Base-by-base conservation (phyloP, 2,797 vertebrate genomes). In the Borostomias antarcticus region DNA sequence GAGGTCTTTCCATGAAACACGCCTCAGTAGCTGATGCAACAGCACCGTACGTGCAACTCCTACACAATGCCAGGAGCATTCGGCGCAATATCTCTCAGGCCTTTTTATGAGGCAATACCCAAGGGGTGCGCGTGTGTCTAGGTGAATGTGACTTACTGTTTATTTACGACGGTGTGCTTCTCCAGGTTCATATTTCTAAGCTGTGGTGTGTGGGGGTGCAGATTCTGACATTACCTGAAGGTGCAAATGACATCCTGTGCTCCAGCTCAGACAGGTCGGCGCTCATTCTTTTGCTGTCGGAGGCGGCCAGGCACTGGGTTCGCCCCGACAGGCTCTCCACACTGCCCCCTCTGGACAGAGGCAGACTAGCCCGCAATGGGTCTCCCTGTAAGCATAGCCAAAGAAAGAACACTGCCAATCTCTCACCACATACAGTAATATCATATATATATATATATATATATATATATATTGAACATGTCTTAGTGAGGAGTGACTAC, bases 181-280 rank as follows among this genome's bases (percentile, higher is more conserved):
- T 47, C 15, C 25, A 29, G n/a, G n/a, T n/a, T n/a, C n/a, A n/a
- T n/a, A n/a, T n/a, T n/a, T n/a, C n/a, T n/a, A n/a, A n/a, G n/a
- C n/a, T n/a, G 40, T 6, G 40, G 17, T 45, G 40, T n/a, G 40
- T 15, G n/a, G 40, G 40, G 4, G 40, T 45, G 40, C 40, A 40
- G 35, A 62, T 37, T 13, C 56, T 21, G 50, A 10, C 19, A 70
- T 93, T 96, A 98, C 96, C 96, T 96, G 95, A 58, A 35, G 93
- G 90, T 10, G 93, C 88, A 68, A 91, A 91, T 25, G 92, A 81
- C 73, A 96, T 92, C 80, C 96, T 96, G 69, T 93, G 93, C 83
- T 98, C 97, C 82, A 97, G 91, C 89, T 98, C 97, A 21, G 96
- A 96, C 84, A 99, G 94, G 84, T 99, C 98, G 10, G 95, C 90